Evolutionary conservation across 2,888 invertebrate genomes (phyloP), one percentile per base, ranked within the genome.

Genomic region (Microplitis manilae): DNA sequence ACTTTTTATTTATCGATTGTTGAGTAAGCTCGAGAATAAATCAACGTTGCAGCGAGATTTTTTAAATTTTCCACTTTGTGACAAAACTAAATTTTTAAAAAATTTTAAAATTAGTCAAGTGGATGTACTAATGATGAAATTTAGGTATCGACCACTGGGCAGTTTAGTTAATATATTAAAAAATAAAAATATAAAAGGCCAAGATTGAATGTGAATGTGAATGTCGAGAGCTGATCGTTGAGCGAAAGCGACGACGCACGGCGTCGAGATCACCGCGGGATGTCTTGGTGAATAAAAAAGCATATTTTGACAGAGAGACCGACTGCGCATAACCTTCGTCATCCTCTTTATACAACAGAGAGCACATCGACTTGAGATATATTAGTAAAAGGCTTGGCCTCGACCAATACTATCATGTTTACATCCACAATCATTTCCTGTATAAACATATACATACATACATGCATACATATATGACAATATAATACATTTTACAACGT

Each of bases 261-360:
- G 82, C 83, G 82, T 82, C 83, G 81, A 83, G 79, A 82, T 82
- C 86, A 71, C 87, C 78, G 79, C 86, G 79, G 86, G 87, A 83
- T 77, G 83, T 78, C 82, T 75, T 79, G 77, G 68, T 71, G 79
- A 77, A 85, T 82, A 81, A 83, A 80, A 50, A 79, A 79, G 81
- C 78, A 83, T 87, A 86, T 87, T 87, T 87, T 87, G 87, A 87
- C 87, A 87, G 84, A 76, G 76, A 68, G 76, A 68, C 38, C 64
- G 74, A 81, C 80, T 76, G 60, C 60, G 81, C 71, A 83, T 80
- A 84, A 85, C 84, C 86, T 84, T 85, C 85, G 84, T 86, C 86
- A 85, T 85, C 80, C 78, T 73, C 73, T 50, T 13, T 13, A 50
- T 50, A 50, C 13, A 50, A 50, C 13, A 50, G 13, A 50, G 50